A percentile compares a stretch with the other conserved stretches of the same genome.
These are phyloP conservation scores for Martes martes DNA, from an alignment of 2,113 vertebrate species.

Conservation along the genomic window DNA sequence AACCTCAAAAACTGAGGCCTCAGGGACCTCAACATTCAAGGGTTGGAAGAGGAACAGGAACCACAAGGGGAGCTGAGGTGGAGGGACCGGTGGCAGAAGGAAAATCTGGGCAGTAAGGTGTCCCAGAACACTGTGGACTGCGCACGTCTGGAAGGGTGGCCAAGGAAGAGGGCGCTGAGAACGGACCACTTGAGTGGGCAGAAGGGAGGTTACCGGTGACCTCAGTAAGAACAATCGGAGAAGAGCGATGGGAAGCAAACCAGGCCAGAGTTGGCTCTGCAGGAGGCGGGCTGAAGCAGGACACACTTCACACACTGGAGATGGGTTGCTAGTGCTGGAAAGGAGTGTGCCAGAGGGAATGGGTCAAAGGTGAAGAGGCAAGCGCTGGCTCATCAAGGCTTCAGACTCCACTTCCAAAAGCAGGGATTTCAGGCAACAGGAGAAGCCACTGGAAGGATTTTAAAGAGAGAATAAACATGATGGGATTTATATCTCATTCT, in stretches of 20 bases:
- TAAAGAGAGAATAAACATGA: background rate
- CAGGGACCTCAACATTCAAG: fast-evolving
- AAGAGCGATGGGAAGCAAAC: fast-evolving
- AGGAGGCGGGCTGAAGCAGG: no score
- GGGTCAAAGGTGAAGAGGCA: background rate
- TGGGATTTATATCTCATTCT: background rate
- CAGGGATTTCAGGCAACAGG: background rate
- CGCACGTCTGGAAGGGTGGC: background rate
- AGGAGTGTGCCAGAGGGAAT: fast-evolving
- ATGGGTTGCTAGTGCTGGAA: fast-evolving
- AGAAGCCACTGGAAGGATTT: background rate
- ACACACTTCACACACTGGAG: fast-evolving
- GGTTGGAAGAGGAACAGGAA: background rate
- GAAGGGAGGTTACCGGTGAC: background rate
- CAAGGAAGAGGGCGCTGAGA: background rate
- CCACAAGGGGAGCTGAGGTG: fast-evolving
- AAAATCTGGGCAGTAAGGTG: fast-evolving
- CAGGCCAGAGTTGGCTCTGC: background rate
- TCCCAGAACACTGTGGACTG: no score
- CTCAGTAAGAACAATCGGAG: background rate
- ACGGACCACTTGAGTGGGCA: background rate
- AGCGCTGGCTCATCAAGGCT: background rate
- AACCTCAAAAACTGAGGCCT: background rate
- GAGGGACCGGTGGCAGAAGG: fast-evolving
- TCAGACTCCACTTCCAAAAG: background rate